A percentile compares a stretch with the other conserved stretches of the same genome.
Conservation (phyloP, 1,140 invertebrate species). For the Vollenhovia emeryi region DNA sequence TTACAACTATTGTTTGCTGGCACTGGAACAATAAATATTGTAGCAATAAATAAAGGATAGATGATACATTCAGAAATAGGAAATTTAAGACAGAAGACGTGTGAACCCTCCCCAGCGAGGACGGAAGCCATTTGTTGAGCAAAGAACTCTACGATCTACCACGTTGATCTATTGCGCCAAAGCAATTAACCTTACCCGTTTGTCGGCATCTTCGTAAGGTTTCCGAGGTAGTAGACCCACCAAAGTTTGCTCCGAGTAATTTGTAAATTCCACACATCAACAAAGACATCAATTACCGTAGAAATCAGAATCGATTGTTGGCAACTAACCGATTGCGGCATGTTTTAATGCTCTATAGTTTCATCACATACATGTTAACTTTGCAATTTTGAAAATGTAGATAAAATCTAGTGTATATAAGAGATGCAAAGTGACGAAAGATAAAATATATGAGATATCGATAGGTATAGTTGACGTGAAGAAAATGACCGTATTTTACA, state of each 20-base stretch:
- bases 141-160: slow-evolving; percentile 74
- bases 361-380: not conserved
- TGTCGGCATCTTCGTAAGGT: slow-evolving; percentile 73
- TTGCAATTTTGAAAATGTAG: not conserved
- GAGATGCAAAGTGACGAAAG: not conserved
- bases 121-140: slow-evolving; percentile 75
- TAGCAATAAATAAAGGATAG: too few relatives aligned
- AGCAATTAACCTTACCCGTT: slow-evolving; percentile 77
- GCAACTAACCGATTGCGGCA: not conserved
- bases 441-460: too few relatives aligned
- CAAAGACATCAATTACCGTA: slow-evolving; percentile 21
- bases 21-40: not conserved
- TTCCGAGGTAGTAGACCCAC: slow-evolving; percentile 57
- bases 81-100: slow-evolving; percentile 17
- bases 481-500: not conserved
- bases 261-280: slow-evolving; percentile 18
- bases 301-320: slow-evolving; percentile 4
- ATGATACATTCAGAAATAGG: not conserved
- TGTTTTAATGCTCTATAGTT: not conserved
- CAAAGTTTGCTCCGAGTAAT: slow-evolving; percentile 21
- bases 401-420: too few relatives aligned
- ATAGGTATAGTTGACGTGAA: not conserved
- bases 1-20: not conserved
- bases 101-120: slow-evolving; percentile 8
- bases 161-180: slow-evolving; percentile 72